Evolutionary conservation across 64 coral and sea anemone genomes (phyloP).

Genomic region (Hydrozoanthus tunicans): DNA sequence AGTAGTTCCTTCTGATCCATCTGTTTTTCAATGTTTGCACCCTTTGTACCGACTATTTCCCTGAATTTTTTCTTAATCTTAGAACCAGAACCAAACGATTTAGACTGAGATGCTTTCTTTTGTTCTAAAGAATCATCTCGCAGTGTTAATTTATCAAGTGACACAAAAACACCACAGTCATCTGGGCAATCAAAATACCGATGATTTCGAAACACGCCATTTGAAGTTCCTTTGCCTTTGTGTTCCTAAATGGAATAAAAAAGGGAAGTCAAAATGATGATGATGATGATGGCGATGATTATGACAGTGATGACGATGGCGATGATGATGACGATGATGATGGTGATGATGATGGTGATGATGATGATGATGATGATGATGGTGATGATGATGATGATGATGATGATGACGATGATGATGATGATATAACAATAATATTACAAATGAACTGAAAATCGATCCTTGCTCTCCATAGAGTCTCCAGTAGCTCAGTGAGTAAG

Average conservation of each 20-base stretch:
- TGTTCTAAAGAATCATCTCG: not conserved
- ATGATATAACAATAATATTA: too few species aligned
- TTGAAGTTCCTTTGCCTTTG: constrained; percentile 57
- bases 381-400: too few species aligned
- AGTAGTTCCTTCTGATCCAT: not conserved
- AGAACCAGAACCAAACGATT: not conserved
- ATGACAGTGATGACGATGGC: not conserved
- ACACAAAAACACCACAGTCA: constrained; percentile 75
- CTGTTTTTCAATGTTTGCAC: not conserved
- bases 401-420: too few species aligned
- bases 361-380: too few species aligned
- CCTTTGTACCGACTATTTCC: not conserved
- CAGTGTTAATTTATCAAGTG: constrained; percentile 70
- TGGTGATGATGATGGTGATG: too few species aligned
- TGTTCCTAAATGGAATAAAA: constrained; percentile 25
- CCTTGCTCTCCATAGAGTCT: too few species aligned
- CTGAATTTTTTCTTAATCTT: not conserved
- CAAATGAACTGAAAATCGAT: too few species aligned
- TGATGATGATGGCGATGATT: not conserved
- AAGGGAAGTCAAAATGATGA: not conserved
- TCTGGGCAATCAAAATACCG: constrained; percentile 56
- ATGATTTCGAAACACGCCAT: constrained; percentile 75
- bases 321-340: not conserved
- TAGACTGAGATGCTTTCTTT: constrained; percentile 9
- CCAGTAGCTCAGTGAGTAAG: too few species aligned